Evolutionary conservation across 2,113 vertebrate genomes (phyloP).

Genomic region (Variabilichromis moorii): DNA sequence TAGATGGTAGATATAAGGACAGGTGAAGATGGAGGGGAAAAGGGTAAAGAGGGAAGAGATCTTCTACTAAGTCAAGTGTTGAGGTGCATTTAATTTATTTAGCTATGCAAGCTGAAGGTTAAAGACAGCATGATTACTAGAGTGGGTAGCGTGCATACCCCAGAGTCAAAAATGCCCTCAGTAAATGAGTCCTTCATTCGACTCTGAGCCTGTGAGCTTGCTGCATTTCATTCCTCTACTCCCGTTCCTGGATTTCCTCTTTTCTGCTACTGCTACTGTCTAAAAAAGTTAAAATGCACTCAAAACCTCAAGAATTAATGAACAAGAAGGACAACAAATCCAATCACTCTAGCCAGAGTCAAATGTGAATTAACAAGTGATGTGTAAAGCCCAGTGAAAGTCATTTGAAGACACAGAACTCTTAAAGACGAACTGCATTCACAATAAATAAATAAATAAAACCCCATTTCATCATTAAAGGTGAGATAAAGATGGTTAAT

Average conservation of each 20-base stretch:
- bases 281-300: not conserved
- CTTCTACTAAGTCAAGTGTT: not conserved
- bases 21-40: not conserved
- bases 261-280: not conserved
- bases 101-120: not conserved
- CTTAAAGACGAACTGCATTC: not conserved
- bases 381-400: not conserved
- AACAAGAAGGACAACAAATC: not conserved
- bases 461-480: not conserved
- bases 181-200: not conserved
- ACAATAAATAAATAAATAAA: not conserved
- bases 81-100: not conserved
- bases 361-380: not conserved
- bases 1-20: not conserved
- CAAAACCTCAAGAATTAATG: not conserved
- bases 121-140: not conserved
- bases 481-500: not conserved
- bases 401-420: not conserved
- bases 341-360: not conserved
- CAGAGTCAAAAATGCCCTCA: not conserved
- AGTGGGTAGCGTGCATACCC: not conserved
- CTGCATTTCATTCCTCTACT: not conserved
- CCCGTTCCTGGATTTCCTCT: not conserved
- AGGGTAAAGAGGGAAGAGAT: not conserved
- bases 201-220: not conserved